Evolutionary conservation across 2,113 vertebrate species (phyloP).

Genomic region (Leptobrachium ailaonicum): DNA sequence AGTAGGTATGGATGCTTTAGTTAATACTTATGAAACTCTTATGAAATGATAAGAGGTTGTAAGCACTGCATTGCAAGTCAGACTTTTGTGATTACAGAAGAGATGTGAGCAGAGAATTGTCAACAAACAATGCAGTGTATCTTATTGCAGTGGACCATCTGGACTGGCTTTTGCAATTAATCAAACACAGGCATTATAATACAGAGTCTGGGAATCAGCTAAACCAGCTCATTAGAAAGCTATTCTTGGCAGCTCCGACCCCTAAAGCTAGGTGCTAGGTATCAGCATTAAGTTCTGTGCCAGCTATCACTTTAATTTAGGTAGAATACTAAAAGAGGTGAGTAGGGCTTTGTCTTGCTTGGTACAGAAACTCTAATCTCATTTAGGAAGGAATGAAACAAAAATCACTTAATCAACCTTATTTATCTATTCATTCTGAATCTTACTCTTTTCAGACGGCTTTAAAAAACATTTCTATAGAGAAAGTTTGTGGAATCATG

Average conservation of each 20-base stretch:
- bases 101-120: not conserved
- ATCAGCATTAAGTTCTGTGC: constrained; percentile 21
- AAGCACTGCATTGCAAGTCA: not conserved
- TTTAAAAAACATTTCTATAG: no score
- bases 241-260: constrained; percentile 3
- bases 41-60: not conserved
- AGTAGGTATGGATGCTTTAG: no score
- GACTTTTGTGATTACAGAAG: not conserved
- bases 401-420: no score
- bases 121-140: not conserved
- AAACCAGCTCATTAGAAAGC: constrained; percentile 23
- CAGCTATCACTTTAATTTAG: constrained; percentile 5
- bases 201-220: not conserved
- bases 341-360: no score
- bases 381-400: no score
- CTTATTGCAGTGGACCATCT: not conserved
- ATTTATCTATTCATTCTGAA: no score
- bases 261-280: constrained; percentile 21
- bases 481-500: no score
- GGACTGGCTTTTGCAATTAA: not conserved
- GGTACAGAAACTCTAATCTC: no score
- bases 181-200: not conserved
- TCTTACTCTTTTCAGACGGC: no score
- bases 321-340: no score
- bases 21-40: no score